Evolutionary conservation across 2,888 invertebrate species (phyloP), one percentile per base, ranked within the genome.

Genomic region (Salpingus planirostris): DNA sequence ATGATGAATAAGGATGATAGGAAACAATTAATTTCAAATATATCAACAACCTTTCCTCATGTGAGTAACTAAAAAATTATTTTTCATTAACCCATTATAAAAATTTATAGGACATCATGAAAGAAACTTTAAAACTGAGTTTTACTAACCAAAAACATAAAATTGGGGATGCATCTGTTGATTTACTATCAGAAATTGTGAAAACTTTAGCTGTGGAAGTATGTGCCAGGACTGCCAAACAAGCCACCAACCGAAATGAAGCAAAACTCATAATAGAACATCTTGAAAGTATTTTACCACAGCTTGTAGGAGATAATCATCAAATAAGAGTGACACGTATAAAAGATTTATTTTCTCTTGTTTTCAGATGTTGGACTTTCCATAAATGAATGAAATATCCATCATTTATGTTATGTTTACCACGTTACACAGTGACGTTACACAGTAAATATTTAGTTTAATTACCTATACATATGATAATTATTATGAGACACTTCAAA

Each of bases 131-230:
- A 2, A 68, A 71, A 46, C 63, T 65, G 14, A 66, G 69, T 22
- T 72, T 70, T 46, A 62, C 65, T 52, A 71, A 73, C 49, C 63
- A 68, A 42, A 74, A 73, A 54, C 71, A 66, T 2, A 73, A 71
- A 53, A 60, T 74, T 14, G 67, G 66, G 5, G 71, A 72, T 36
- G 73, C 74, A 42, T 66, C 71, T 1, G 49, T 71, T 24, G 66
- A 65, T n/a, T 49, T 74, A 18, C 62, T 74, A 7, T 62, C 63
- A 33, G 73, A 74, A 50, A 60, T 74, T 15, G 64, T 68, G 2
- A 73, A 73, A 52, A 65, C 67, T 36, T 50, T 75, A 25, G 69
- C 70, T 6, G 65, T 71, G 0, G 76, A 76, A 56, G 68, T 71
- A 3, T 67, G 72, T 24, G 50, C 71, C 30, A 56, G 74, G 22